A percentile compares a stretch with the other conserved stretches of the same genome.
These are phyloP conservation scores for Ceramica pisi DNA, from an alignment of 2,888 invertebrate species.

Conservation along the genomic window DNA sequence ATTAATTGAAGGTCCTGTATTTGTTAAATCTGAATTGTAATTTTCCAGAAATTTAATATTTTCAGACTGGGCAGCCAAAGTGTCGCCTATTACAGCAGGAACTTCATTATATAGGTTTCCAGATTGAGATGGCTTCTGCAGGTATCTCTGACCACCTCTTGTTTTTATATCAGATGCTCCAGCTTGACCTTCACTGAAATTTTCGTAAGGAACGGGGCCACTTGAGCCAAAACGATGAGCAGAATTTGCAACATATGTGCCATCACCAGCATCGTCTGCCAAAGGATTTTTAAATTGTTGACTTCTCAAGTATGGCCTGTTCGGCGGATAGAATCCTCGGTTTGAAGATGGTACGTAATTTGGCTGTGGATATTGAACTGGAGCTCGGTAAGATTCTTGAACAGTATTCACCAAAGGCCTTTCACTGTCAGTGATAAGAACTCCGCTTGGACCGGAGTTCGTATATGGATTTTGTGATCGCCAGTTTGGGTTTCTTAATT, in stretches of 20 bases:
- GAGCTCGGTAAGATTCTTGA: conserved; percentile 24
- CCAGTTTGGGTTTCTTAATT: conserved; percentile 34
- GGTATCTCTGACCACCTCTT: background rate
- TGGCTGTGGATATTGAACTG: conserved; percentile 19
- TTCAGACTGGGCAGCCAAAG: background rate
- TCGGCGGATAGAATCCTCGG: background rate
- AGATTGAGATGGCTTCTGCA: background rate
- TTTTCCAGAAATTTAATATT: background rate
- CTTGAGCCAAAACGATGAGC: background rate
- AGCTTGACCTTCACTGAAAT: conserved; percentile 1
- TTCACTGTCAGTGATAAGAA: background rate
- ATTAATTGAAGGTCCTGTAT: background rate
- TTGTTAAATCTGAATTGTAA: background rate
- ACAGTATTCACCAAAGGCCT: conserved; percentile 9
- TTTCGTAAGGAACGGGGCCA: conserved; percentile 16
- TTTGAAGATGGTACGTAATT: conserved; percentile 15
- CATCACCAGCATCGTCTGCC: conserved; percentile 10
- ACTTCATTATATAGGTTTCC: background rate
- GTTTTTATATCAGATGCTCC: background rate
- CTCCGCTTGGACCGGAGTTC: background rate
- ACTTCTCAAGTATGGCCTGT: background rate
- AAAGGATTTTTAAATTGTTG: conserved; percentile 28
- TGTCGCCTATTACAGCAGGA: background rate
- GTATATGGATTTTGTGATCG: conserved; percentile 21
- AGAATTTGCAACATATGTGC: conserved; percentile 3